A percentile compares a stretch with the other conserved stretches of the same genome.
Evolutionary conservation across 1,140 invertebrate species (phyloP).

Genomic region (Mesaphorura yosii): DNA sequence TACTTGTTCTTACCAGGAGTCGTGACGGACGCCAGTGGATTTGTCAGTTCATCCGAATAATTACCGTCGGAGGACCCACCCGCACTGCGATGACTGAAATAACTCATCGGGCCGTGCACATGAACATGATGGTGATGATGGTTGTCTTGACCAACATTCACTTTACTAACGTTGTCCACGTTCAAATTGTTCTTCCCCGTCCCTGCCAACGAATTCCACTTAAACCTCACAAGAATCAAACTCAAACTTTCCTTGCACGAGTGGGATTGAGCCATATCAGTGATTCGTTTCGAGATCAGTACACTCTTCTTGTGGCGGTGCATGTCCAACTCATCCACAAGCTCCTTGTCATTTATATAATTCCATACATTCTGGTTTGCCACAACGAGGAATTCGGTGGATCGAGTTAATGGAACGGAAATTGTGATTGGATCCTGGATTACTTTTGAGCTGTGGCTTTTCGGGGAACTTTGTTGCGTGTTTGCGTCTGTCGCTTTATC

Average conservation of each 20-base stretch:
- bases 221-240: slow-evolving; percentile 53
- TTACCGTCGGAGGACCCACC: slow-evolving; percentile 26
- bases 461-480: neutral
- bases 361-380: slow-evolving; percentile 67
- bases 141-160: slow-evolving; percentile 19
- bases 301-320: slow-evolving; percentile 50
- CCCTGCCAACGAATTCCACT: slow-evolving; percentile 15
- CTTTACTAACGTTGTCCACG: neutral
- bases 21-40: slow-evolving; percentile 27
- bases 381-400: slow-evolving; percentile 67
- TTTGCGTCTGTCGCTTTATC: neutral
- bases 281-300: slow-evolving; percentile 62
- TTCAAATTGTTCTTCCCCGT: neutral
- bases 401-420: slow-evolving; percentile 59
- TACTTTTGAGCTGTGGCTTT: neutral
- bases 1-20: no score
- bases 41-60: slow-evolving; percentile 29
- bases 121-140: no score
- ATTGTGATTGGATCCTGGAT: slow-evolving; percentile 60
- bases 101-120: slow-evolving; percentile 29
- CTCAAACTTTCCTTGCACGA: slow-evolving; percentile 67
- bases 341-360: slow-evolving; percentile 57
- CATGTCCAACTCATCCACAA: slow-evolving; percentile 61
- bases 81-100: no score
- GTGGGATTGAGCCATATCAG: slow-evolving; percentile 66